Evolutionary conservation across 2,113 vertebrate species (phyloP).

Genomic region (Sphaerodactylus townsendi): DNA sequence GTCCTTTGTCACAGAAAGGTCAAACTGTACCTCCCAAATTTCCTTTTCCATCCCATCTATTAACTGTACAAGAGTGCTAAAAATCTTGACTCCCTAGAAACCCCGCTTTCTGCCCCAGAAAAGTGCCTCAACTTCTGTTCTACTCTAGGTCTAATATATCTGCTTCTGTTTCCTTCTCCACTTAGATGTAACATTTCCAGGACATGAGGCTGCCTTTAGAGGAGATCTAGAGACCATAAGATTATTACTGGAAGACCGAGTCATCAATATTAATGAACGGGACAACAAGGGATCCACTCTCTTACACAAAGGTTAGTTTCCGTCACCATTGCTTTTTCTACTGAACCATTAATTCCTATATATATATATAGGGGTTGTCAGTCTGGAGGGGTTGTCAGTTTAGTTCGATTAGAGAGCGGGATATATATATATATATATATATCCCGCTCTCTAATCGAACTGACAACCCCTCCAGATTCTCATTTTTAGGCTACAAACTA

Average conservation of each 20-base stretch:
- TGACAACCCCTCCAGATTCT: no score
- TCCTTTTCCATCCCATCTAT: no score
- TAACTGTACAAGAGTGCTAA: no score
- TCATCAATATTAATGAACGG: conserved; percentile 79
- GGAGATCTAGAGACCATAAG: conserved; percentile 75
- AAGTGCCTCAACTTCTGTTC: background rate
- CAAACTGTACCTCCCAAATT: no score
- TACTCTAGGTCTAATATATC: background rate
- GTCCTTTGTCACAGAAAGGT: no score
- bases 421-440: no score
- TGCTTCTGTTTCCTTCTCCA: conserved; percentile 44
- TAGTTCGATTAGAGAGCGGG: no score
- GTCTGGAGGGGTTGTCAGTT: no score
- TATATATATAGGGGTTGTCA: no score
- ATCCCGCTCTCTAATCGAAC: no score
- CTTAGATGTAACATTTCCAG: conserved; percentile 79
- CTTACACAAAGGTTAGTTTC: conserved; percentile 79
- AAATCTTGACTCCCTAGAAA: background rate
- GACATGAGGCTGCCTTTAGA: conserved; percentile 74
- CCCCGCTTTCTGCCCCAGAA: background rate
- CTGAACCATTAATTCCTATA: conserved; percentile 38
- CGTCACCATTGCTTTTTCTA: conserved; percentile 33
- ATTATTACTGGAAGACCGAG: conserved; percentile 74
- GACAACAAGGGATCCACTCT: conserved; percentile 76
- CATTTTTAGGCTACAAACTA: no score